Evolutionary conservation across 2,113 vertebrate species (phyloP).

Genomic region (Chinchilla lanigera): DNA sequence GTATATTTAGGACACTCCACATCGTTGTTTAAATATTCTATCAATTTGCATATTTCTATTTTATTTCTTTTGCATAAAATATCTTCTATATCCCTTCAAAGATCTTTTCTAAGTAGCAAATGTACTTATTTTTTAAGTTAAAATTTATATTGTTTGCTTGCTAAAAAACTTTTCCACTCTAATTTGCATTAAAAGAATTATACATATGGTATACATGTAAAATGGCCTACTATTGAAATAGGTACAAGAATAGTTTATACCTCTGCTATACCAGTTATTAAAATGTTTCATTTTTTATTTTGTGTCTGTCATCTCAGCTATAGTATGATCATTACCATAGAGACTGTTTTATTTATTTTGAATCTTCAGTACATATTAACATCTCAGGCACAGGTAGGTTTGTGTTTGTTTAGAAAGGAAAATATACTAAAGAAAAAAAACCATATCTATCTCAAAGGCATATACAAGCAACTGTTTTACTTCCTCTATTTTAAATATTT

Average conservation of each 20-base stretch:
- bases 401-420: neutral
- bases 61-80: conserved; percentile 21
- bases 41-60: neutral
- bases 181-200: neutral
- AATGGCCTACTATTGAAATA: neutral
- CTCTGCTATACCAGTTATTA: neutral
- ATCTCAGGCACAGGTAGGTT: too few species aligned
- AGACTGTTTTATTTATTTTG: neutral
- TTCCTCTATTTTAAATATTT: neutral
- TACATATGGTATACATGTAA: neutral
- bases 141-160: neutral
- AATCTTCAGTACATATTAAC: neutral
- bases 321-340: neutral
- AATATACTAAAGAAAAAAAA: neutral
- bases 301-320: neutral
- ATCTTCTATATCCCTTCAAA: neutral
- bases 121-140: conserved; percentile 13
- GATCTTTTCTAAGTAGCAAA: neutral
- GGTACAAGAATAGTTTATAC: neutral
- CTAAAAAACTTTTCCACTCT: neutral
- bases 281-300: neutral
- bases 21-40: neutral
- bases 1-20: conserved; percentile 4
- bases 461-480: neutral
- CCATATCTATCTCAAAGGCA: neutral